phyloP scores from a whole-genome alignment of 2,113 vertebrate genomes.

The Falcunculus frontatus region DNA sequence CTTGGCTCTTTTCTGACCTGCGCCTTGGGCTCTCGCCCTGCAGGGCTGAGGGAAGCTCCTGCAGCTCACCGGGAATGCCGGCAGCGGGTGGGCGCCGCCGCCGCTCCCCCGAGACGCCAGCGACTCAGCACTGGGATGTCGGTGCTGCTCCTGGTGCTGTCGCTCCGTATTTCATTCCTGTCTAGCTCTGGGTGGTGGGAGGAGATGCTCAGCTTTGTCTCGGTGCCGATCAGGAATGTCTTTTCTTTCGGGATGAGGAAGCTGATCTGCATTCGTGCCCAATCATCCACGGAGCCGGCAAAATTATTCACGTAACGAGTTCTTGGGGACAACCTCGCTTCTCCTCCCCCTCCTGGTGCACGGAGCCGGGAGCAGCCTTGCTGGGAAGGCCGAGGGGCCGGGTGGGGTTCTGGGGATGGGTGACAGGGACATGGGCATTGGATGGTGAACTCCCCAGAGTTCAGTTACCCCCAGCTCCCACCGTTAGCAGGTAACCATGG shows the following conservation, averaged over 20 bases:
- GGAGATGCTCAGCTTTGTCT: neutral
- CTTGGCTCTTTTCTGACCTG: neutral
- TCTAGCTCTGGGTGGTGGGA: conserved; percentile 14
- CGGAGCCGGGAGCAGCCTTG: neutral
- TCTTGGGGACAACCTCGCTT: neutral
- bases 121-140: neutral
- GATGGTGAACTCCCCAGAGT: conserved; percentile 55
- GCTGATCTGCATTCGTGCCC: neutral
- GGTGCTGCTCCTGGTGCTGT: neutral
- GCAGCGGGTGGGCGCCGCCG: neutral
- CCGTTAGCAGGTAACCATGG: conserved; percentile 71
- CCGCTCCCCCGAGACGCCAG: neutral
- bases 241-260: neutral
- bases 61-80: neutral
- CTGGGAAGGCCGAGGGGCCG: neutral
- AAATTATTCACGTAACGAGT: neutral
- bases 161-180: neutral
- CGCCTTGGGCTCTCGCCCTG: fast-evolving
- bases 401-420: neutral
- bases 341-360: neutral
- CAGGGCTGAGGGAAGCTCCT: neutral
- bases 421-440: neutral
- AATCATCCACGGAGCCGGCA: neutral
- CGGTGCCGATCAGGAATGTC: neutral
- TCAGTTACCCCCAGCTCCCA: conserved; percentile 61